Conservation (phyloP, 1,140 invertebrate genomes). For the Hyles vespertilio region DNA sequence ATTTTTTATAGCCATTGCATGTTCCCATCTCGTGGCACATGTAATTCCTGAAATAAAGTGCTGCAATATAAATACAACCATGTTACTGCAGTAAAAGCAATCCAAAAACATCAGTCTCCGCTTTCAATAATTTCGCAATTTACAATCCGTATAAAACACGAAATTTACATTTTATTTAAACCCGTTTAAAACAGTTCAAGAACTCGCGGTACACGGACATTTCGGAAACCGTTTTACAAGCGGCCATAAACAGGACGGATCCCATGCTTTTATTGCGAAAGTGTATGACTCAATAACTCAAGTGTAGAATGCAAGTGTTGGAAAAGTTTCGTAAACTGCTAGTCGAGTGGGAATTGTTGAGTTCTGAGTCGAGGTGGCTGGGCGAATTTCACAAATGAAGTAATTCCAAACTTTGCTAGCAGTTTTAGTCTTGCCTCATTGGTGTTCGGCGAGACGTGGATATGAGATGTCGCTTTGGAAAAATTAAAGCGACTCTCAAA, state of each 20-base stretch:
- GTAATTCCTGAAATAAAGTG: too few relatives aligned
- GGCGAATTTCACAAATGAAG: slow-evolving; percentile 34
- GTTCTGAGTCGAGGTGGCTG: slow-evolving; percentile 27
- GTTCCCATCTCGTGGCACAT: too few relatives aligned
- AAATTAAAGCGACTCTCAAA: too few relatives aligned
- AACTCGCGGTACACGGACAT: not conserved
- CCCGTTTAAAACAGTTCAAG: too few relatives aligned
- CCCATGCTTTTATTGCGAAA: slow-evolving; percentile 7
- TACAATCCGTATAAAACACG: too few relatives aligned
- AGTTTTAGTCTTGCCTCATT: slow-evolving; percentile 27
- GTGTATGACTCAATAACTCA: slow-evolving; percentile 2
- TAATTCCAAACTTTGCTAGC: slow-evolving; percentile 28
- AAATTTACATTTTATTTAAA: too few relatives aligned
- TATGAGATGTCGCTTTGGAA: too few relatives aligned
- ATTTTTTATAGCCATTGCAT: too few relatives aligned
- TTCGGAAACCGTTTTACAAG: slow-evolving; percentile 4
- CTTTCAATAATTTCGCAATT: too few relatives aligned
- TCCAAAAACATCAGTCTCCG: too few relatives aligned
- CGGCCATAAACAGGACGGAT: not conserved
- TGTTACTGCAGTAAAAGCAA: too few relatives aligned
- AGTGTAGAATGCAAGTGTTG: slow-evolving; percentile 13
- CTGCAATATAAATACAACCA: too few relatives aligned
- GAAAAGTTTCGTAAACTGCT: slow-evolving; percentile 39
- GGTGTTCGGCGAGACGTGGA: slow-evolving; percentile 3
- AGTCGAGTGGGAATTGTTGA: slow-evolving; percentile 26